These are phyloP conservation scores for Nasonia vitripennis DNA, from an alignment of 1,140 invertebrate genomes.

Conservation along the genomic window DNA sequence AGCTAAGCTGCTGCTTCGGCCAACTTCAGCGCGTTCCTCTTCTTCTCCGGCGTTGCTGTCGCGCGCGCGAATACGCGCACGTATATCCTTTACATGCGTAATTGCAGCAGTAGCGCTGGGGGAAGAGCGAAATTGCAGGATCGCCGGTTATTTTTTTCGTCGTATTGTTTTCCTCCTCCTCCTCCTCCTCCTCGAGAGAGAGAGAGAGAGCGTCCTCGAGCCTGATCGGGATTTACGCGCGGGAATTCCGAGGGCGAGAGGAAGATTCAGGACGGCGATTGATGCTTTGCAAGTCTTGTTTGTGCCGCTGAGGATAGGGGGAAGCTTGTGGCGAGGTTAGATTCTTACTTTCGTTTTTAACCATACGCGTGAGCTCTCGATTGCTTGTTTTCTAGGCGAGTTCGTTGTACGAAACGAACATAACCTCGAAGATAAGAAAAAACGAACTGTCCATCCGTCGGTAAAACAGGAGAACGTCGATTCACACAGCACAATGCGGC, in stretches of 20 bases:
- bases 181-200: no score
- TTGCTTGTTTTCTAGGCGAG: neutral
- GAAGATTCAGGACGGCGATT: constrained; percentile 13
- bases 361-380: neutral
- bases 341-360: neutral
- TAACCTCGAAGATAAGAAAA: neutral
- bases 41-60: constrained; percentile 17
- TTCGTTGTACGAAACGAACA: neutral
- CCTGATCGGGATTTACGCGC: constrained; percentile 23
- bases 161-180: neutral
- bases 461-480: neutral
- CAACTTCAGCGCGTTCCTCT: constrained; percentile 12
- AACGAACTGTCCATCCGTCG: neutral
- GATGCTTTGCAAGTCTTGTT: neutral
- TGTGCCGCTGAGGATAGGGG: neutral
- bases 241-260: constrained; percentile 1
- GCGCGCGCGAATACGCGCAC: constrained; percentile 8
- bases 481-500: no score
- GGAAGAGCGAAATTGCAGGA: constrained; percentile 2
- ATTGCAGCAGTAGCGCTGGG: neutral
- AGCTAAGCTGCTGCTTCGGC: neutral
- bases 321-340: neutral
- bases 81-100: constrained; percentile 38
- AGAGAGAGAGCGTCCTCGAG: neutral
- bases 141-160: constrained; percentile 6